These are phyloP conservation scores for Chrysomallon squamiferum DNA, from an alignment of 1,140 invertebrate species.

Conservation along the genomic window DNA sequence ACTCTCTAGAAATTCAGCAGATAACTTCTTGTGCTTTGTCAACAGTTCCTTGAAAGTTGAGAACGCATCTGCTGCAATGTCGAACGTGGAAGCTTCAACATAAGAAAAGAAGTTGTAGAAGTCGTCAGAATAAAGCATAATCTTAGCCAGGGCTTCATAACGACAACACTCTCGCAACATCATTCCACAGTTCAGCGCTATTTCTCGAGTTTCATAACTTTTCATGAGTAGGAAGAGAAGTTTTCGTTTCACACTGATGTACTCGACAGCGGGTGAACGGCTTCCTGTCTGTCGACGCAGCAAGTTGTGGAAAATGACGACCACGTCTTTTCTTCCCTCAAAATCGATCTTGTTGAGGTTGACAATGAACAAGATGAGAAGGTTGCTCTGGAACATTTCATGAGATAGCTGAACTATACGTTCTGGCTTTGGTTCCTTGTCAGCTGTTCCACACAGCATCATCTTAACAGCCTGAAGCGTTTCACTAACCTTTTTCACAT, in stretches of 20 bases:
- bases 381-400: conserved; percentile 84
- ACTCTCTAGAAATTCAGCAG: conserved; percentile 96
- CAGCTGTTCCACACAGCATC: too few relatives aligned
- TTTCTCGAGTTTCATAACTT: conserved; percentile 98
- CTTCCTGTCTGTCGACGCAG: conserved; percentile 96
- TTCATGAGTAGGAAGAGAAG: conserved; percentile 96
- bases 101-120: conserved; percentile 99
- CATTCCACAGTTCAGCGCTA: conserved; percentile 97
- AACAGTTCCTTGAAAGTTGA: conserved; percentile 99
- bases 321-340: conserved; percentile 99
- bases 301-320: conserved; percentile 99
- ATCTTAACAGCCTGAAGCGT: too few relatives aligned
- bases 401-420: conserved; percentile 95
- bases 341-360: conserved; percentile 97
- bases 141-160: conserved; percentile 96
- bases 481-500: too few relatives aligned
- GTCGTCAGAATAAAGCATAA: conserved; percentile 95
- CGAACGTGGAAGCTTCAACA: conserved; percentile 99
- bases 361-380: conserved; percentile 89
- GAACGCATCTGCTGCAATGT: conserved; percentile 99
- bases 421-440: too few relatives aligned
- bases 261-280: conserved; percentile 96
- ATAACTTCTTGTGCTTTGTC: conserved; percentile 97
- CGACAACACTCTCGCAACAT: conserved; percentile 98
- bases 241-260: conserved; percentile 97